Percentiles rank a stretch among this genome's conserved stretches.
phyloP scores from a whole-genome alignment of 2,888 invertebrate species.

The Macaria liturata region DNA sequence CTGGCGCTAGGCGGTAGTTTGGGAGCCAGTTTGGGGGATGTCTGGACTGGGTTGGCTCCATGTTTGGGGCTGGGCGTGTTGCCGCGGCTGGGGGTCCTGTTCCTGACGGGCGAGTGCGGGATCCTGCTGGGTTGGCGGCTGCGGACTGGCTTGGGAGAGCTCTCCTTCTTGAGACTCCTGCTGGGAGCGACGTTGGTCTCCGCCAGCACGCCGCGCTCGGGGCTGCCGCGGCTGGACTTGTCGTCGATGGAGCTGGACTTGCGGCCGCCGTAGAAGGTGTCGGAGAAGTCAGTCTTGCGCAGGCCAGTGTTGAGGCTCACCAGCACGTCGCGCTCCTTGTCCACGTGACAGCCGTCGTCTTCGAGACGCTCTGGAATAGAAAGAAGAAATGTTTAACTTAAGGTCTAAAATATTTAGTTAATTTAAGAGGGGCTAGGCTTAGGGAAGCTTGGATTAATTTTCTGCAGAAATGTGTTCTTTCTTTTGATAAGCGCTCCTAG shows the following conservation, averaged over 20 bases:
- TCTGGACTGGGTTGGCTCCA: slow-evolving; percentile 56
- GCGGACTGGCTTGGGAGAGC: slow-evolving; percentile 69
- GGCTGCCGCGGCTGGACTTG: slow-evolving; percentile 69
- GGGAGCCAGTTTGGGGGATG: slow-evolving; percentile 71
- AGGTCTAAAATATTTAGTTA: too few species aligned
- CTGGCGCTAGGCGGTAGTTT: slow-evolving; percentile 77
- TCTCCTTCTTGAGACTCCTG: slow-evolving; percentile 62
- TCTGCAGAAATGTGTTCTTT: too few species aligned
- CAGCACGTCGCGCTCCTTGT: slow-evolving; percentile 80
- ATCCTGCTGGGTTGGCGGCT: slow-evolving; percentile 73
- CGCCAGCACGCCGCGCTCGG: slow-evolving; percentile 65
- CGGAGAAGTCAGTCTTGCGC: slow-evolving; percentile 87
- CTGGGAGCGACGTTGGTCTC: slow-evolving; percentile 74
- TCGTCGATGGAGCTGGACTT: slow-evolving; percentile 68
- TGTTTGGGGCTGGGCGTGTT: slow-evolving; percentile 78
- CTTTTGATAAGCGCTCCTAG: too few species aligned
- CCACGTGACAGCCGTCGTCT: slow-evolving; percentile 71
- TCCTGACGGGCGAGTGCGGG: slow-evolving; percentile 74
- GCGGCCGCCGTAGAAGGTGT: slow-evolving; percentile 84
- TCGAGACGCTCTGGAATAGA: slow-evolving; percentile 85
- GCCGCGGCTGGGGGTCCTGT: slow-evolving; percentile 60
- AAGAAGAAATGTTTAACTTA: background rate
- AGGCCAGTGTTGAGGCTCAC: slow-evolving; percentile 88
- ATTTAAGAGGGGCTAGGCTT: too few species aligned
- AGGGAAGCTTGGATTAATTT: too few species aligned